phyloP scores from a whole-genome alignment of 2,888 invertebrate species.

The Sminthurinus aureus region DNA sequence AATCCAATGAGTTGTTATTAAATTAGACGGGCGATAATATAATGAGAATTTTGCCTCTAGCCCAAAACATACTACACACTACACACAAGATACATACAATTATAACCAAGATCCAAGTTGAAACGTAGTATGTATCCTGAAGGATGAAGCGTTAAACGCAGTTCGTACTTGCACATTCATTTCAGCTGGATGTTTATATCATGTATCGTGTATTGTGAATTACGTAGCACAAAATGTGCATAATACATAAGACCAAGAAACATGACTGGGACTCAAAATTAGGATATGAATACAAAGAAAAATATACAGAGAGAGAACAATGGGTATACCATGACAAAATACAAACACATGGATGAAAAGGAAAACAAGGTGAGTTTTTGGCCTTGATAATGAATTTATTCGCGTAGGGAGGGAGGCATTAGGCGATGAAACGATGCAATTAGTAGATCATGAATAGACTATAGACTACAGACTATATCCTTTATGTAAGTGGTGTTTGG shows the following conservation, averaged over 20 bases:
- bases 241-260: too few species aligned
- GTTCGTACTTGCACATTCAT: neutral
- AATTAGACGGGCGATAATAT: neutral
- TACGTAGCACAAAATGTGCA: too few species aligned
- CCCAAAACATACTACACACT: neutral
- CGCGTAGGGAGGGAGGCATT: neutral
- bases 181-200: too few species aligned
- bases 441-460: constrained; percentile 13
- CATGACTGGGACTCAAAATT: too few species aligned
- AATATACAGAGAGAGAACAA: neutral
- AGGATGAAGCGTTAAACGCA: neutral
- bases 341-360: neutral
- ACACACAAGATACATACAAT: neutral
- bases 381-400: constrained; percentile 20
- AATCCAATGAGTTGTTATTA: neutral
- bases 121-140: neutral
- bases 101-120: neutral
- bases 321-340: too few species aligned
- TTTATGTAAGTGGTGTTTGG: too few species aligned
- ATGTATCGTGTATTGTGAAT: too few species aligned
- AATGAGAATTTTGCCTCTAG: neutral
- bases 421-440: neutral
- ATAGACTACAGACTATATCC: too few species aligned
- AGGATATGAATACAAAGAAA: neutral
- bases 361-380: constrained; percentile 18